Evolutionary conservation across 2,888 invertebrate species (phyloP).

Genomic region (Drosophila cracens): DNA sequence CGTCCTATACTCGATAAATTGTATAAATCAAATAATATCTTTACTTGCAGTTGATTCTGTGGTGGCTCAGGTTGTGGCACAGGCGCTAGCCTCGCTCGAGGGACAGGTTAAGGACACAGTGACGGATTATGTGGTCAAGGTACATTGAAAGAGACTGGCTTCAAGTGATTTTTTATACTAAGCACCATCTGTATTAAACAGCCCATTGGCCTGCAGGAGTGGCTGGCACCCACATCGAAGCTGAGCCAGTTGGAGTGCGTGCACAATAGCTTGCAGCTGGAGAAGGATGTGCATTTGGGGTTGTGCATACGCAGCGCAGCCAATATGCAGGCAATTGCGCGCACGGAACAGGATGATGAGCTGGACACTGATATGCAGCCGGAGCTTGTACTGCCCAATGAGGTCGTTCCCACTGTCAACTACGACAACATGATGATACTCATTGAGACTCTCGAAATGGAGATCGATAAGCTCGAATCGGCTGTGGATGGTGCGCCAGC

Average conservation of each 20-base stretch:
- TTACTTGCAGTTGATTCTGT: constrained; percentile 91
- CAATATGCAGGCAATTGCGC: constrained; percentile 89
- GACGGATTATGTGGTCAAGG: constrained; percentile 88
- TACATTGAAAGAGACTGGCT: constrained; percentile 21
- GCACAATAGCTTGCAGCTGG: constrained; percentile 96
- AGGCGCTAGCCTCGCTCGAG: constrained; percentile 92
- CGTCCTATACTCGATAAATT: not conserved
- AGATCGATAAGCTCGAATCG: constrained; percentile 91
- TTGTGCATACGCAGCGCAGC: constrained; percentile 89
- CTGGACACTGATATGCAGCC: constrained; percentile 90
- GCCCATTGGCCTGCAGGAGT: constrained; percentile 93
- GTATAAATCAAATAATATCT: not conserved
- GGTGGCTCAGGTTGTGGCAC: constrained; percentile 93
- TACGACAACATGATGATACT: constrained; percentile 94
- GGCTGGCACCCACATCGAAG: constrained; percentile 92
- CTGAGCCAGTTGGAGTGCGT: constrained; percentile 97
- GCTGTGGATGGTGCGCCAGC: constrained; percentile 87
- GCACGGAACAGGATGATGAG: constrained; percentile 93
- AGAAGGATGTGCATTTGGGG: constrained; percentile 92
- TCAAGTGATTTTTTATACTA: not conserved
- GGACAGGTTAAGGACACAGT: constrained; percentile 89
- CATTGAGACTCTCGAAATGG: constrained; percentile 92
- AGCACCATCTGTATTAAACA: constrained; percentile 13
- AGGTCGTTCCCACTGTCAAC: constrained; percentile 90
- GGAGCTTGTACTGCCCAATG: constrained; percentile 92